These are phyloP conservation scores for Centroberyx gerrardi DNA, from an alignment of 2,797 vertebrate genomes.

Conservation along the genomic window DNA sequence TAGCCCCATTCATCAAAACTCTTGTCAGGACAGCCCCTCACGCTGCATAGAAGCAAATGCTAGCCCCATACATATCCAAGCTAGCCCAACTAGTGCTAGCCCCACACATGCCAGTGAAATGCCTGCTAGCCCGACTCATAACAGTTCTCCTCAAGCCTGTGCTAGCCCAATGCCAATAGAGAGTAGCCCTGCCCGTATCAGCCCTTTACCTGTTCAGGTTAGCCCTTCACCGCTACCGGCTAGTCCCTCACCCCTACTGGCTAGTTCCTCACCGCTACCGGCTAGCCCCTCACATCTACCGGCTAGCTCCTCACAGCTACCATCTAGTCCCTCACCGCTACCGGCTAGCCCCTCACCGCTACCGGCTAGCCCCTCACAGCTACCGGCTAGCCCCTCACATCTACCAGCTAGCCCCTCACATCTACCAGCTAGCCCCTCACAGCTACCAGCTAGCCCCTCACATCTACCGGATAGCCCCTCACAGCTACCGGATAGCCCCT, in stretches of 20 bases:
- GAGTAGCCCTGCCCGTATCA: not conserved
- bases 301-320: not conserved
- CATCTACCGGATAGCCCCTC: slow-evolving; percentile 3
- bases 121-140: slow-evolving; percentile 26
- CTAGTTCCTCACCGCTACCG: not conserved
- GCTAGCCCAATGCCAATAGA: not conserved
- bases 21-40: slow-evolving; percentile 28
- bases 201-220: slow-evolving; percentile 6
- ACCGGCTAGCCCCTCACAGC: not conserved
- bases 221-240: not conserved
- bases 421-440: slow-evolving; percentile 21
- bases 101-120: slow-evolving; percentile 34
- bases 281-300: not conserved
- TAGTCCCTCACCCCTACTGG: not conserved
- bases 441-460: slow-evolving; percentile 22
- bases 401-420: slow-evolving; percentile 8
- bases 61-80: slow-evolving; percentile 17
- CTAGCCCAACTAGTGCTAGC: slow-evolving; percentile 25
- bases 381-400: slow-evolving; percentile 16
- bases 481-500: slow-evolving; percentile 5
- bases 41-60: slow-evolving; percentile 19
- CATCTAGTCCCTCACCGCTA: not conserved
- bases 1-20: slow-evolving; percentile 19
- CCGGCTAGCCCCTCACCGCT: not conserved
- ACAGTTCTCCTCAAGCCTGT: slow-evolving; percentile 17